Evolutionary conservation across 2,888 invertebrate species (phyloP), one percentile per base, ranked within the genome.

Genomic region (Pyrgus malvae): DNA sequence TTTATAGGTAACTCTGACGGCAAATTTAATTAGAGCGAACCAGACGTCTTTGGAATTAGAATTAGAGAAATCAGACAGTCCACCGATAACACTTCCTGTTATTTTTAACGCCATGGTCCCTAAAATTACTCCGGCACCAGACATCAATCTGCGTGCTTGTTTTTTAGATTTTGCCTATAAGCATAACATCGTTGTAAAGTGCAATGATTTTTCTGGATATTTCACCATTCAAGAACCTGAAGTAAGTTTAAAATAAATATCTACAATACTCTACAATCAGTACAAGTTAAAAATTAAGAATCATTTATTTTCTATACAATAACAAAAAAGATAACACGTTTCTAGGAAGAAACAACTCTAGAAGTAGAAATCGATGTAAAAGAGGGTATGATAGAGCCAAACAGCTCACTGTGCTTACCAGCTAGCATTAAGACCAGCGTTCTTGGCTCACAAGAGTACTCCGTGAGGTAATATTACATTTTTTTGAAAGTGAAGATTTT

Each of bases 141-240:
- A 92, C 38, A 85, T 94, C 7, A 80, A 79, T 12, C 71, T 93
- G 35, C 78, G 90, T 58, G 92, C 91, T 48, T 93, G 93, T 64
- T 94, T 93, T 65, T 64, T 93, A 12, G 91, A 92, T 62, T 92
- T 80, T 59, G 74, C 87, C 0, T 93, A 93, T 59, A 72, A 77
- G 11, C 69, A 88, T 40, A 81, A 84, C n/a, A 76, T 93, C 29
- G 66, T 64, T 6, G 64, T 94, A 8, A 71, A 72, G 5, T 91
- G 92, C 55, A 76, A 80, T 19, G 81, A 89, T 23, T 79, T 91
- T 59, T 80, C 83, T 59, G 93, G 92, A 37, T 91, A 83, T 66
- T 91, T 87, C 58, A 78, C 74, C 33, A 57, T 91, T 11, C 58
- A 75, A 17, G 80, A 83, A 14, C 76, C 79, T 55, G 60, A 76